phyloP scores from a whole-genome alignment of 2,113 vertebrate species.

The Silurus glanis region DNA sequence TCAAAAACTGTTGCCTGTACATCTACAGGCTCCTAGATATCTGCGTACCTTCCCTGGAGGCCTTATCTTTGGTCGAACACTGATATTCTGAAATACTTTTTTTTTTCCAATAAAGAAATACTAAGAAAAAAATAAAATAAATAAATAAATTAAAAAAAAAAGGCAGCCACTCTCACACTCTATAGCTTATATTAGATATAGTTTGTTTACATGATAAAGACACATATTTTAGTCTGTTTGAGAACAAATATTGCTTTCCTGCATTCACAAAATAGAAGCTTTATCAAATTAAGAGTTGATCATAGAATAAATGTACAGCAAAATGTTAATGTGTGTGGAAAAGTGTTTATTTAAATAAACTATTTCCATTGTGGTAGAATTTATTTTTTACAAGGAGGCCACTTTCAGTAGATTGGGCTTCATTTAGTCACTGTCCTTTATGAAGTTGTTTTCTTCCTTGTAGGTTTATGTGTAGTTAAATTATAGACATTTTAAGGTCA shows the following conservation, averaged over 20 bases:
- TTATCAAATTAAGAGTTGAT: neutral
- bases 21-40: neutral
- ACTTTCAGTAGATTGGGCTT: neutral
- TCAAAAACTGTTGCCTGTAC: neutral
- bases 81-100: no score
- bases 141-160: no score
- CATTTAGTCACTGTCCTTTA: neutral
- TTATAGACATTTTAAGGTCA: neutral
- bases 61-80: neutral
- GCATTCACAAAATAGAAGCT: neutral
- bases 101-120: no score
- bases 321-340: neutral
- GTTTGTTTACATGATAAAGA: neutral
- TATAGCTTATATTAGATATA: neutral
- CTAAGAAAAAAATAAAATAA: neutral
- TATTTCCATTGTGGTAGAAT: neutral
- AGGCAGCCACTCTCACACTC: neutral
- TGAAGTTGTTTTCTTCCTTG: neutral
- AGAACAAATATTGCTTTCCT: neutral
- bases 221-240: neutral
- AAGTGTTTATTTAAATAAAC: neutral
- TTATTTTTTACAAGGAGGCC: neutral
- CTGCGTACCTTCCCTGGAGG: neutral
- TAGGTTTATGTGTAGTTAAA: neutral
- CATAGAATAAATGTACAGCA: neutral